Percentiles rank a stretch among this genome's conserved stretches.
phyloP scores from a whole-genome alignment of 2,113 vertebrate genomes.

The Vimba vimba region DNA sequence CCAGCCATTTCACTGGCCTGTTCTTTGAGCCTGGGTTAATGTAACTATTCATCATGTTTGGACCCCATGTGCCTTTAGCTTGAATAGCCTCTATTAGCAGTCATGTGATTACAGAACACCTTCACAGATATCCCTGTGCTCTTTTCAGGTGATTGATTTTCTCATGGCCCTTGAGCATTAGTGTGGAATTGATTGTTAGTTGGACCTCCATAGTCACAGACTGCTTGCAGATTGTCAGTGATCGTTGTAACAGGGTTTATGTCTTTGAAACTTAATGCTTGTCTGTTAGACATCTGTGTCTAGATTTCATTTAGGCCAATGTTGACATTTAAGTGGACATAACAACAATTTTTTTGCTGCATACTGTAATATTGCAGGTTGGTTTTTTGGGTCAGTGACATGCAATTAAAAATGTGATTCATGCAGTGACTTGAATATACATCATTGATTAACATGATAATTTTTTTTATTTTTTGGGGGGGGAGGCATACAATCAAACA shows the following conservation, averaged over 20 bases:
- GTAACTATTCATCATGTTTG: constrained; percentile 59
- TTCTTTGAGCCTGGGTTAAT: constrained; percentile 54
- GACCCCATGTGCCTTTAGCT: constrained; percentile 45
- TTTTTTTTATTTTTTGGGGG: too few relatives aligned
- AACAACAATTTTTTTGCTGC: not conserved
- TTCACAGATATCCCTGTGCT: constrained; percentile 36
- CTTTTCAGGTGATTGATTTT: constrained; percentile 42
- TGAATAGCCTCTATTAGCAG: constrained; percentile 60
- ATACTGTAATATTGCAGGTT: not conserved
- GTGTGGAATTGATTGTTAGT: constrained; percentile 39
- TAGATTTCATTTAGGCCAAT: not conserved
- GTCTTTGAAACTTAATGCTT: constrained; percentile 2
- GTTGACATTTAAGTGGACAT: not conserved
- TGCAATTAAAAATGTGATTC: not conserved
- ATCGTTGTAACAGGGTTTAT: constrained; percentile 17
- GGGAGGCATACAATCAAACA: too few relatives aligned
- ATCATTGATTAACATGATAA: too few relatives aligned
- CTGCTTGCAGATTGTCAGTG: not conserved
- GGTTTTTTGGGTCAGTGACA: not conserved
- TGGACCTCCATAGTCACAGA: constrained; percentile 9
- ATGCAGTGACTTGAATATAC: not conserved
- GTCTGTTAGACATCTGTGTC: not conserved
- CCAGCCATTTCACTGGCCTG: constrained; percentile 44
- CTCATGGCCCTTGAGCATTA: constrained; percentile 31
- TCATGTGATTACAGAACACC: constrained; percentile 51